These are phyloP conservation scores for Xylocampa areola DNA, from an alignment of 2,888 invertebrate species.

Conservation along the genomic window DNA sequence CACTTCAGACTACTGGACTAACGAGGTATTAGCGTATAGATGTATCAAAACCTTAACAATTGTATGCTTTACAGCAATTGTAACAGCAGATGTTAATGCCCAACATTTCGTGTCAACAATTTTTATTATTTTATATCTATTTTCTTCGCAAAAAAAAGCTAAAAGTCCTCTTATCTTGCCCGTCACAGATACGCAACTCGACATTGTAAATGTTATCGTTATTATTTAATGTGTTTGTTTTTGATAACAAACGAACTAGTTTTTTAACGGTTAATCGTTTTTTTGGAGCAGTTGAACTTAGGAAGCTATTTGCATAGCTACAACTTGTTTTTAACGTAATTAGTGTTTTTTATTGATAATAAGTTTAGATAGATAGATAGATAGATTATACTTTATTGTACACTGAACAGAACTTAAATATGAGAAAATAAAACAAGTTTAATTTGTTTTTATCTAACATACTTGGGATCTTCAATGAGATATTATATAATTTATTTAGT, in stretches of 20 bases:
- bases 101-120: slow-evolving; percentile 16
- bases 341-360: slow-evolving; percentile 5
- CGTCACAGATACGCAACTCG: slow-evolving; percentile 43
- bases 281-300: slow-evolving; percentile 16
- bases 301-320: slow-evolving; percentile 17
- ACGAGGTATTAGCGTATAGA: neutral
- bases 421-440: no score
- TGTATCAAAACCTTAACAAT: slow-evolving; percentile 13
- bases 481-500: no score
- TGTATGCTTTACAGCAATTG: slow-evolving; percentile 15
- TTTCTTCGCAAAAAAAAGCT: slow-evolving; percentile 17
- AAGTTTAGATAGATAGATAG: neutral
- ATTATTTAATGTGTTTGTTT: slow-evolving; percentile 43
- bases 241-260: slow-evolving; percentile 33
- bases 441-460: no score
- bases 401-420: no score
- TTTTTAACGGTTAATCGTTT: slow-evolving; percentile 35
- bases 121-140: slow-evolving; percentile 10
- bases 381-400: no score
- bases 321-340: slow-evolving; percentile 13
- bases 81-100: slow-evolving; percentile 31
- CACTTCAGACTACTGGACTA: no score
- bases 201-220: slow-evolving; percentile 44
- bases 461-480: no score
- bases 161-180: slow-evolving; percentile 31